Base-by-base conservation (phyloP, 2,113 vertebrate species). In the Eulemur rufifrons region DNA sequence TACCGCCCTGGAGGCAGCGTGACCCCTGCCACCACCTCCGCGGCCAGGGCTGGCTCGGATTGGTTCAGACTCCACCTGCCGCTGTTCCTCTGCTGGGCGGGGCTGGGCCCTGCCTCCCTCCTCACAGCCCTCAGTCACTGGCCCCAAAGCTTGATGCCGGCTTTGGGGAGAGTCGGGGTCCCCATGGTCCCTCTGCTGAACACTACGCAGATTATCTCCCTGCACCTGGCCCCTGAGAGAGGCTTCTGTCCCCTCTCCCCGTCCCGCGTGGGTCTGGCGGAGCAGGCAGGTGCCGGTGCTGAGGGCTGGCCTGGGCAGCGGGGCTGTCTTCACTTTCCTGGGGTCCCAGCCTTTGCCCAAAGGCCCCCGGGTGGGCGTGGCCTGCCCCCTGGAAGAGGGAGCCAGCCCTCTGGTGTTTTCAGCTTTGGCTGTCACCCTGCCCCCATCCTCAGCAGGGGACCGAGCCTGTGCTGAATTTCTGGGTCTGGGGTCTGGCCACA, bases 21-120 rank as follows among this genome's bases (percentile, higher is more conserved):
- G 81, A 64, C 29, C 14, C 13, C 61, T 10, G 12, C 29, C 14
- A 0, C 6, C 4, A 0, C 27, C 29, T 1, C 27, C 5, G 6
- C 8, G 0, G 14, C 10, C 12, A 1, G n/a, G 4, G 18, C n/a
- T 2, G 10, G 34, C 23, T 1, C 11, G 1, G 0, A 0, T 12
- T 5, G 8, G 11, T 89, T 39, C 45, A 13, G 0, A 8, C 32
- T n/a, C 1, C 11, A 1, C 34, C 21, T 66, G 3, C 32, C 39
- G 3, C 4, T 17, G 3, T 42, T 50, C 15, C 0, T 34, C 21
- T 1, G 4, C 42, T 32, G 4, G 9, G 37, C 15, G 3, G 50
- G 47, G 21, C 13, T 2, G 29, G 8, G 27, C 13, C 59, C 23
- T 3, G 13, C 8, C 9, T 18, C 17, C 42, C 27, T 23, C 8